These are phyloP conservation scores for Tribolium freemani DNA, from an alignment of 2,888 invertebrate species.

Conservation along the genomic window DNA sequence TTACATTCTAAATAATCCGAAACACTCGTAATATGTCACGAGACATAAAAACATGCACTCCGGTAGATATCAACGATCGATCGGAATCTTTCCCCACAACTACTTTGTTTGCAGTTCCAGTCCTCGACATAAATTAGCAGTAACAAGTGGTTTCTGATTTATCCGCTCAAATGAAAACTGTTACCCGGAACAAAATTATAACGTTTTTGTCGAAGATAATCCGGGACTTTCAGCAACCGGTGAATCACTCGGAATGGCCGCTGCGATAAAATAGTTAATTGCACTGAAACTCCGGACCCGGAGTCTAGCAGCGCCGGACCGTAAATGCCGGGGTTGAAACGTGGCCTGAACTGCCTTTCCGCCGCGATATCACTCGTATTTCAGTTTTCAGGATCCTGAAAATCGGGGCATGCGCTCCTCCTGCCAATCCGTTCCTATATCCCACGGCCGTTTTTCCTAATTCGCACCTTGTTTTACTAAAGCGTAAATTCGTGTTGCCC, in stretches of 20 bases:
- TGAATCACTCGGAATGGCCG: neutral
- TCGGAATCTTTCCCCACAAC: constrained; percentile 36
- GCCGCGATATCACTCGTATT: constrained; percentile 58
- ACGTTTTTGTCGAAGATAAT: constrained; percentile 37
- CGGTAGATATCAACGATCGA: constrained; percentile 18
- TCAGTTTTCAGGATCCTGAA: constrained; percentile 55
- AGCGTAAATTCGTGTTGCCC: constrained; percentile 49
- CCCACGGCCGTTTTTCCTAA: constrained; percentile 55
- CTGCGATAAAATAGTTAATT: neutral
- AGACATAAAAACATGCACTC: constrained; percentile 25
- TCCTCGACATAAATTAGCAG: constrained; percentile 53
- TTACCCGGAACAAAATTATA: constrained; percentile 44
- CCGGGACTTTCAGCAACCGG: neutral
- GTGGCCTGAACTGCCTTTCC: constrained; percentile 56
- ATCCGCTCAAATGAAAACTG: constrained; percentile 44
- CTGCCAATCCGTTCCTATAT: constrained; percentile 48
- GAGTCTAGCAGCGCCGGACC: neutral
- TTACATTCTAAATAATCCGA: constrained; percentile 35
- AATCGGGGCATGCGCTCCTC: constrained; percentile 56
- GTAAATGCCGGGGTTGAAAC: neutral
- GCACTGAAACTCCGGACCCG: neutral
- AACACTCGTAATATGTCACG: constrained; percentile 20
- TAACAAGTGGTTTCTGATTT: constrained; percentile 59
- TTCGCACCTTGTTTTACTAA: constrained; percentile 57
- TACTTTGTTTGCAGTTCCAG: constrained; percentile 50